Base-by-base conservation (phyloP, 2,888 invertebrate genomes). In the Camponotus fellah region DNA sequence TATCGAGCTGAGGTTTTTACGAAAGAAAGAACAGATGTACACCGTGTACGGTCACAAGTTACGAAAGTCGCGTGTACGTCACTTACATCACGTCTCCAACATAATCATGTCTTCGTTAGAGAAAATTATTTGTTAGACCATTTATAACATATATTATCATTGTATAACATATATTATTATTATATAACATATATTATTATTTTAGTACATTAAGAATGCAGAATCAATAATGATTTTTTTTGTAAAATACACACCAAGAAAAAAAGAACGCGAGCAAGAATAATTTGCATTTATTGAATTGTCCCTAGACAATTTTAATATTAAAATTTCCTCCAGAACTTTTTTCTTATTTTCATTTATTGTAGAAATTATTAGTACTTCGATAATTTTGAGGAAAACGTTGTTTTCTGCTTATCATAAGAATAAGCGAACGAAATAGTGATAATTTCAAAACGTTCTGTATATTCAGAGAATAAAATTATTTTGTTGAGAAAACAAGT, bases 1-100 rank as follows among this genome's bases (percentile, higher is more conserved):
- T 60, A 80, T 80, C 60, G 60, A 71, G 26, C 46, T 71, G 71
- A 46, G 72, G 60, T 60, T 80, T 80, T 80, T 71, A 60, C 60
- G 9, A 26, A 17, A 14, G 32, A 8, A 34, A 26, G 34, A 71
- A 46, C 72, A 72, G 79, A 80, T 80, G 79, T 60, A 80, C 21
- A 43, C 37, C 34, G 46, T 66, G 26, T 17, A 58, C 34, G 46
- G 37, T 10, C 60, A 34, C 17, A 80, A 80, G 79, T 79, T 79
- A 21, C 60, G 26, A 17, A 71, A 46, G 79, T 79, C 60, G 60
- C 60, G 8, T 71, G 71, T 46, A 60, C 40, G 34, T 69, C 26
- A 14, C n/a, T 14, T 46, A 14, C 9, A 0, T 37, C 37, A 32
- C 4, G 17, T 69, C 10, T 21, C 2, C 68, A n/a, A 43, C 32